Base-by-base conservation (phyloP, 2,113 vertebrate species). In the Leiothrix lutea region DNA sequence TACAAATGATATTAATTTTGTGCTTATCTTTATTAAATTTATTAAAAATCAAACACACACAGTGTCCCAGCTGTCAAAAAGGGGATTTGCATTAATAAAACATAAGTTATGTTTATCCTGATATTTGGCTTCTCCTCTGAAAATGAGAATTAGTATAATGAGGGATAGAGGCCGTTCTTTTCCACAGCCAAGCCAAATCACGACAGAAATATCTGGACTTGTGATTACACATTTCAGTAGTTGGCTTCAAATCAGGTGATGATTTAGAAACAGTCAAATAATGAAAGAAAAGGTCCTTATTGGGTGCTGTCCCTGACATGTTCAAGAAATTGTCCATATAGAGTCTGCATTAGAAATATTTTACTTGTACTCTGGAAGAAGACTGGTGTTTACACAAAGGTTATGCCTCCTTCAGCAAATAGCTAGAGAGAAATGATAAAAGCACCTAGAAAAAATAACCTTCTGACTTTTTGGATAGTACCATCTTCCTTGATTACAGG, bases 81-180 rank as follows among this genome's bases (percentile, higher is more conserved):
- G 26, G 42, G 61, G 57, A 95, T 95, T 73, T 88, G 5, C 42
- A 85, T 85, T 80, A 84, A 89, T 79, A 81, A 94, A 94, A 73
- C 47, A 62, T 80, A 85, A 87, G 57, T 86, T 86, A 67, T 50
- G 20, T 81, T 94, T 94, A 94, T 95, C 80, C 70, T 72, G 36
- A 36, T 91, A 79, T 80, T 94, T 95, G 92, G 71, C 66, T 94
- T 93, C 79, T 90, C 36, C 16, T 92, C 85, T 93, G 80, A 92
- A 86, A 84, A 14, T 73, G 56, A 87, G 79, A 94, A 92, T 91
- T 88, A 89, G 25, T 51, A 67, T 70, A 94, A 79, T 48, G 62
- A 94, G 65, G 77, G 54, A 44, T 48, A 53, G 44, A 92, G 9
- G 29, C 16, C 89, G 58, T 21, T 91, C 48, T 79, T 91, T 75